A percentile compares a stretch with the other conserved stretches of the same genome.
Evolutionary conservation across 2,888 invertebrate genomes (phyloP).

Genomic region (Micoletzkya japonica): DNA sequence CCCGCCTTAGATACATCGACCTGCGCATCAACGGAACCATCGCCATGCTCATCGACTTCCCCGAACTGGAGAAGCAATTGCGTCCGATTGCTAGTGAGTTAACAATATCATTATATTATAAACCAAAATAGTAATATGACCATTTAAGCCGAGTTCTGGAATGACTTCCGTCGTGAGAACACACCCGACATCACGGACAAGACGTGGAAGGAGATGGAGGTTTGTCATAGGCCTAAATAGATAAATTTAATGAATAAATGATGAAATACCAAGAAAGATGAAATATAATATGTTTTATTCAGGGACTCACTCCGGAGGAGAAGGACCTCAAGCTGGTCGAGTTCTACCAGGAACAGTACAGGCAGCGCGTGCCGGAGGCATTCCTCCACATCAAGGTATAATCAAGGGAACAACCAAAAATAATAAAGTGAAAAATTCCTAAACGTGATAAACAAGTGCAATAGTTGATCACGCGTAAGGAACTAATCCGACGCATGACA

Average conservation of each 20-base stretch:
- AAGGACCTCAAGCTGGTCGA: conserved; percentile 55
- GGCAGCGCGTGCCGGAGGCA: conserved; percentile 15
- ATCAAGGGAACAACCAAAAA: too few species aligned
- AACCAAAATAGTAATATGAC: not conserved
- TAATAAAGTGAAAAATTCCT: too few species aligned
- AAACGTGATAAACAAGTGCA: too few species aligned
- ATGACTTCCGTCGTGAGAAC: conserved; percentile 60
- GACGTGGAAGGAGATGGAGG: conserved; percentile 31
- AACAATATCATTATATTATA: not conserved
- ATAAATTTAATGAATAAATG: not conserved
- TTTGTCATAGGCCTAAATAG: not conserved
- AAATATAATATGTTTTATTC: not conserved
- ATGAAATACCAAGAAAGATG: not conserved
- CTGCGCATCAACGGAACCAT: conserved; percentile 65
- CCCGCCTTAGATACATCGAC: conserved; percentile 66
- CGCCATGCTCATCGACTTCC: conserved; percentile 63
- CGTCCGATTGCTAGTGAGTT: conserved; percentile 52
- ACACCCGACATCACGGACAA: conserved; percentile 54
- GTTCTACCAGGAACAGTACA: conserved; percentile 38
- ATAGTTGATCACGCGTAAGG: too few species aligned
- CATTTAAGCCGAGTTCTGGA: conserved; percentile 58
- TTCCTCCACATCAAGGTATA: conserved; percentile 24
- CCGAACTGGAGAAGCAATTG: conserved; percentile 57
- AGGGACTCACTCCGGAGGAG: conserved; percentile 39
- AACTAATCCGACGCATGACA: too few species aligned